phyloP scores from a whole-genome alignment of 1,140 invertebrate genomes.

The Steinernema feltiae region DNA sequence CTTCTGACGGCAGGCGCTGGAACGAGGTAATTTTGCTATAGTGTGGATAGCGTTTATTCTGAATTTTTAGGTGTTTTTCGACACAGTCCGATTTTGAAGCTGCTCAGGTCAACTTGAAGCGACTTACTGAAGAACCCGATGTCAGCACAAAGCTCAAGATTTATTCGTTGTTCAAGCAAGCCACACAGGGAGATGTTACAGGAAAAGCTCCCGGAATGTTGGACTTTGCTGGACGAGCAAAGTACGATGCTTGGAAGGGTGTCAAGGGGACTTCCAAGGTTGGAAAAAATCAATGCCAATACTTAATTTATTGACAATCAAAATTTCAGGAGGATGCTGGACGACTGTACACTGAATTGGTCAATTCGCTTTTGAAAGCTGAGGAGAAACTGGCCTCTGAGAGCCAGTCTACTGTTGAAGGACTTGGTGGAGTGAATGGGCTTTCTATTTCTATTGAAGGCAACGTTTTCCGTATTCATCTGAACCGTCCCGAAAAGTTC shows the following conservation, averaged over 20 bases:
- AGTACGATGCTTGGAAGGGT: conserved; percentile 65
- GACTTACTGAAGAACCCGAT: conserved; percentile 61
- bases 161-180: conserved; percentile 66
- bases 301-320: conserved; percentile 15
- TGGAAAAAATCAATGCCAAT: neutral
- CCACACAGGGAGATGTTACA: conserved; percentile 63
- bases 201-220: conserved; percentile 64
- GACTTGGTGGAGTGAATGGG: conserved; percentile 51
- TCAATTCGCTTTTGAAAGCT: conserved; percentile 23
- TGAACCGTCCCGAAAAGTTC: conserved; percentile 70
- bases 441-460: conserved; percentile 55
- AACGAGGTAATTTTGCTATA: no score
- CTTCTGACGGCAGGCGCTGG: no score
- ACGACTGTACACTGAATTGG: conserved; percentile 54
- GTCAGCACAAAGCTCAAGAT: conserved; percentile 64
- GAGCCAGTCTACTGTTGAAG: conserved; percentile 22
- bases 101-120: conserved; percentile 59
- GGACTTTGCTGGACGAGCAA: conserved; percentile 65
- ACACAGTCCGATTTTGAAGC: conserved; percentile 54
- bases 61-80: conserved; percentile 26
- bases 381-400: neutral
- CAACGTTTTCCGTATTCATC: conserved; percentile 66
- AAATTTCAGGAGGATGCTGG: conserved; percentile 59
- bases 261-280: conserved; percentile 35
- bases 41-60: conserved; percentile 1